These are phyloP conservation scores for Drosophila parvula DNA, from an alignment of 1,140 invertebrate species.

Conservation along the genomic window DNA sequence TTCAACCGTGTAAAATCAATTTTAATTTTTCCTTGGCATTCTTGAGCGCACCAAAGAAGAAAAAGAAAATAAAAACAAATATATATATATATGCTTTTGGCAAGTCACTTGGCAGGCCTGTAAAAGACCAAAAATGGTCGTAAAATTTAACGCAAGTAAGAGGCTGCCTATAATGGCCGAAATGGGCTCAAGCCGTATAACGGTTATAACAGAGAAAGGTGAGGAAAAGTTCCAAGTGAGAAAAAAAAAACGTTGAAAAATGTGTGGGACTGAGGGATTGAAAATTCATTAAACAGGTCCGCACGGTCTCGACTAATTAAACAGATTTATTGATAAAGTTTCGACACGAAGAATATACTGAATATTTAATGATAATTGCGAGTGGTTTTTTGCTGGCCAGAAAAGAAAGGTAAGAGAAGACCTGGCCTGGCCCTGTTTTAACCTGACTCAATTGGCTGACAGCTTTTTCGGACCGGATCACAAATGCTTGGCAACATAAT, in stretches of 20 bases:
- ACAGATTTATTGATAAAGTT: slow-evolving; percentile 69
- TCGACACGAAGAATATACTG: slow-evolving; percentile 39
- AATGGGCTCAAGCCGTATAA: slow-evolving; percentile 47
- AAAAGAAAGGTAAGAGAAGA: not conserved
- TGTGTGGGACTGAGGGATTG: slow-evolving; percentile 4
- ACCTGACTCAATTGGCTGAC: slow-evolving; percentile 68
- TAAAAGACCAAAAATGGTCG: slow-evolving; percentile 50
- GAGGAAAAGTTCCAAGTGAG: not conserved
- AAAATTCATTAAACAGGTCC: slow-evolving; percentile 54
- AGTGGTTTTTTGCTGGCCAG: not conserved
- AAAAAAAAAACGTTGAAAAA: slow-evolving; percentile 18
- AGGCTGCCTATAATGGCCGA: slow-evolving; percentile 24
- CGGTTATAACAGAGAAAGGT: slow-evolving; percentile 51
- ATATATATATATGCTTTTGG: slow-evolving; percentile 47
- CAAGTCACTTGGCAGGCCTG: slow-evolving; percentile 49
- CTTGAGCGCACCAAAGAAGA: not conserved
- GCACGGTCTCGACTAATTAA: slow-evolving; percentile 52
- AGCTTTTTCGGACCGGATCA: slow-evolving; percentile 46
- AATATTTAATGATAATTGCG: slow-evolving; percentile 45
- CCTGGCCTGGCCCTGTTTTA: slow-evolving; percentile 1
- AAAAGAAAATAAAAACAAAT: slow-evolving; percentile 5
- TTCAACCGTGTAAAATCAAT: slow-evolving; percentile 64
- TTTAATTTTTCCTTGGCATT: slow-evolving; percentile 67
- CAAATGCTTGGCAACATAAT: slow-evolving; percentile 71
- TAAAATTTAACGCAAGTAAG: slow-evolving; percentile 61